phyloP scores from a whole-genome alignment of 1,140 invertebrate species.

The Brachionus calyciflorus region DNA sequence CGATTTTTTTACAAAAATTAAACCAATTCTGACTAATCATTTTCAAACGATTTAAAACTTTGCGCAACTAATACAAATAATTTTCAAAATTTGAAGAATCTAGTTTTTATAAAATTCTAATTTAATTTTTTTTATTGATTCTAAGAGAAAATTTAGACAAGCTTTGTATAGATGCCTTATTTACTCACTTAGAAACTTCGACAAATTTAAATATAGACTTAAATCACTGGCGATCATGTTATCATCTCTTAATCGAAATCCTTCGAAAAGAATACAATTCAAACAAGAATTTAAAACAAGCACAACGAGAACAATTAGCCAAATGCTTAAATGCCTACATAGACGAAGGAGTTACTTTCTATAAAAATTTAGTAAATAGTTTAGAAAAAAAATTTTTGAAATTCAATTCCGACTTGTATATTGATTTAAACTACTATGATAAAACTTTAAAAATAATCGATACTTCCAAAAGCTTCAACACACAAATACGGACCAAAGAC shows the following conservation, averaged over 20 bases:
- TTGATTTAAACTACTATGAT: constrained; percentile 35
- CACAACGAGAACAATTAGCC: neutral
- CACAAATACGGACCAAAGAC: constrained; percentile 36
- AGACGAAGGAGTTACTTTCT: constrained; percentile 70
- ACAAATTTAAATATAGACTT: constrained; percentile 35
- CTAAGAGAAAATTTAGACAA: constrained; percentile 10
- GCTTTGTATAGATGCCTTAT: constrained; percentile 1
- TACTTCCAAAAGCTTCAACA: neutral
- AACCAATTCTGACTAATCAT: no score
- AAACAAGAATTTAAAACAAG: neutral
- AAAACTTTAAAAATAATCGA: constrained; percentile 4
- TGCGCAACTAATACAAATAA: no score
- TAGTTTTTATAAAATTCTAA: no score
- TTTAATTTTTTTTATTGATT: neutral
- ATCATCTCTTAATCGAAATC: constrained; percentile 35
- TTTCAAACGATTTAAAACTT: no score
- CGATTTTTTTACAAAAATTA: no score
- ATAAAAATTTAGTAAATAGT: constrained; percentile 71
- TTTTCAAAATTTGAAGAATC: no score
- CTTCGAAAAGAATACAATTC: constrained; percentile 37
- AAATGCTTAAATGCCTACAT: neutral
- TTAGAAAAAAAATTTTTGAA: constrained; percentile 56
- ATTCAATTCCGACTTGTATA: constrained; percentile 1
- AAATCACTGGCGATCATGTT: constrained; percentile 34
- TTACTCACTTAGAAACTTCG: constrained; percentile 11